These are phyloP conservation scores for Trichopria drosophilae DNA, from an alignment of 2,888 invertebrate species.

Conservation along the genomic window DNA sequence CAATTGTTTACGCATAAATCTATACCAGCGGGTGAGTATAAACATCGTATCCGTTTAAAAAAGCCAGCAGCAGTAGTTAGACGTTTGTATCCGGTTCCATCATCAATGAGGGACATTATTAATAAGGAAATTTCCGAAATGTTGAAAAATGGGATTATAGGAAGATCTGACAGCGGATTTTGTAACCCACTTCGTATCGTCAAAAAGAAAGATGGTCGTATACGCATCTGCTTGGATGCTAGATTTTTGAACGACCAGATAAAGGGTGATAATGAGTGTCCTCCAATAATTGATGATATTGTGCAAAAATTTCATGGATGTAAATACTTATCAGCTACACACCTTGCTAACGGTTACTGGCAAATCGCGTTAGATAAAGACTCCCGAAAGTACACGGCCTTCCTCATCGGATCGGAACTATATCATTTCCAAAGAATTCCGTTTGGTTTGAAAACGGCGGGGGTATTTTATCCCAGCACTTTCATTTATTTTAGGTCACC, in stretches of 20 bases:
- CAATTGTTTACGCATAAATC: slow-evolving; percentile 31
- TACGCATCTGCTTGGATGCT: slow-evolving; percentile 43
- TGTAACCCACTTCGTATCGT: slow-evolving; percentile 42
- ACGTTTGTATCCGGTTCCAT: slow-evolving; percentile 8
- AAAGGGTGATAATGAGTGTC: slow-evolving; percentile 39
- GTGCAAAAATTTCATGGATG: slow-evolving; percentile 24
- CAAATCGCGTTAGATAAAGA: slow-evolving; percentile 33
- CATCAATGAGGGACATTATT: slow-evolving; percentile 31
- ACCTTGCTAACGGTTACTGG: slow-evolving; percentile 37
- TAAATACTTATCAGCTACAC: slow-evolving; percentile 31
- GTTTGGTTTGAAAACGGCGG: too few relatives aligned
- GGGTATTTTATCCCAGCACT: too few relatives aligned
- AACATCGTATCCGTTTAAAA: slow-evolving; percentile 36
- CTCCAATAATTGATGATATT: slow-evolving; percentile 29
- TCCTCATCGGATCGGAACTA: slow-evolving; percentile 28
- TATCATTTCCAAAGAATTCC: slow-evolving; percentile 43
- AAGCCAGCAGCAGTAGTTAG: slow-evolving; percentile 34
- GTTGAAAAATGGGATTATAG: slow-evolving; percentile 41
- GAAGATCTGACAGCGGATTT: slow-evolving; percentile 36
- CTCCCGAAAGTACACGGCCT: slow-evolving; percentile 32
- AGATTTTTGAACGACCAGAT: slow-evolving; percentile 42
- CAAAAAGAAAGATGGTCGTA: slow-evolving; percentile 38
- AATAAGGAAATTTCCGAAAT: slow-evolving; percentile 38
- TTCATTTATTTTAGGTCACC: slow-evolving; percentile 35
- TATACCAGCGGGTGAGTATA: slow-evolving; percentile 33